These are phyloP conservation scores for Drosophila fulvimacula DNA, from an alignment of 2,888 invertebrate species.

Conservation along the genomic window DNA sequence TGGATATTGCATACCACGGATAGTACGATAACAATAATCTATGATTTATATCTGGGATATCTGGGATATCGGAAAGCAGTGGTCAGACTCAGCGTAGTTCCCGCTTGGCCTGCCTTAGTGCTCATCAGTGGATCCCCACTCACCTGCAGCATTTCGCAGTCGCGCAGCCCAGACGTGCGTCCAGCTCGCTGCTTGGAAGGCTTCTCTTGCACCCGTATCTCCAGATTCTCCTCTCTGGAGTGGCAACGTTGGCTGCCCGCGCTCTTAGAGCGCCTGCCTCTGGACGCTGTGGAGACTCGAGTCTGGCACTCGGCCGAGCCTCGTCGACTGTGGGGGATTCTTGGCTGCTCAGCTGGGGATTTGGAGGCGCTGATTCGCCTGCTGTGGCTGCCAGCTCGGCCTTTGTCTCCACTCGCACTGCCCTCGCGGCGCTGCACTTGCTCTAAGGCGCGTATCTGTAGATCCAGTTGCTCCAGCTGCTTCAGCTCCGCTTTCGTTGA, in stretches of 20 bases:
- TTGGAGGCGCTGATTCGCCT: constrained; percentile 42
- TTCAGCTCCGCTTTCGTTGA: constrained; percentile 26
- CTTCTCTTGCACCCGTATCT: not conserved
- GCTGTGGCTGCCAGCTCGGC: constrained; percentile 18
- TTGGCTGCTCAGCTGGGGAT: constrained; percentile 38
- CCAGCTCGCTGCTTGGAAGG: constrained; percentile 16
- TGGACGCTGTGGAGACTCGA: constrained; percentile 29
- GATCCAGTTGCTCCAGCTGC: constrained; percentile 45
- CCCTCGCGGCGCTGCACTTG: constrained; percentile 50
- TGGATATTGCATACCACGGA: too few species aligned
- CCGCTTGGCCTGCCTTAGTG: too few species aligned
- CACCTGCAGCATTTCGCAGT: constrained; percentile 81
- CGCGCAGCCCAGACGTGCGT: constrained; percentile 56
- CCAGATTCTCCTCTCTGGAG: constrained; percentile 29
- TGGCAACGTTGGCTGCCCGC: constrained; percentile 68
- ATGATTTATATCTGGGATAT: not conserved
- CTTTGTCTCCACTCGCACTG: constrained; percentile 15
- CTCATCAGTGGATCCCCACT: not conserved
- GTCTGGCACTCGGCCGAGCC: constrained; percentile 45
- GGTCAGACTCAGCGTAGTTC: too few species aligned
- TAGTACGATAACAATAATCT: not conserved
- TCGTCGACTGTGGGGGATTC: constrained; percentile 29
- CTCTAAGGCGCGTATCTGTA: constrained; percentile 3
- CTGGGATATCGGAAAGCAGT: not conserved
- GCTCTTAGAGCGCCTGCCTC: constrained; percentile 77